Base-by-base conservation (phyloP, 2,797 vertebrate genomes). In the Danio aesculapii region DNA sequence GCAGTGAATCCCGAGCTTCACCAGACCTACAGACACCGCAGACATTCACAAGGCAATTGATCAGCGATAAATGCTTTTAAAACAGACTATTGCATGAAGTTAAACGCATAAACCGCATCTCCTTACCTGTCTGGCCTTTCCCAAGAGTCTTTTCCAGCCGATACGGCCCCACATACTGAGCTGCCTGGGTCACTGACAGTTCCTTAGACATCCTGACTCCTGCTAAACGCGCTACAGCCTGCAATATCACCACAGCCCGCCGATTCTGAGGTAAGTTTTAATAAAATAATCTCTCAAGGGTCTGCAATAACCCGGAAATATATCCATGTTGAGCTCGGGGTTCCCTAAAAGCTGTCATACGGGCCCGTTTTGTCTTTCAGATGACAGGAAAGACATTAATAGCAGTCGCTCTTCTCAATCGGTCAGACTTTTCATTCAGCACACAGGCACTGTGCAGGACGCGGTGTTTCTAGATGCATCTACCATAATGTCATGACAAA, bases 161-260 rank as follows among this genome's bases (percentile, higher is more conserved):
- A 90, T 96, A 98, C 83, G 96, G 96, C 91, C 96, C 96, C 89
- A 98, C 96, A 92, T 97, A 97, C 84, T 98, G 96, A 94, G 96
- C 95, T 89, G 95, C 93, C 91, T 96, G 96, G 91, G 92, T 89
- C 72, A 93, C 86, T 82, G 93, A 93, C 89, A 93, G 90, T 91
- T 96, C 95, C 88, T 96, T 94, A 90, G 96, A 96, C 95, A 96
- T 95, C 52, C 46, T 50, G 47, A 55, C 47, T 64, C 74, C 86
- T 80, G 84, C 84, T 83, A 63, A 79, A 84, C 83, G 80, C 81
- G 83, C 86, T 75, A 71, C 82, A 83, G 81, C 85, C 83, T 86
- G 82, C 83, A 85, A 67, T 83, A 83, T 84, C 87, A 82, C 77
- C 81, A 84, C 84, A 84, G 79, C 62, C 44, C 61, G 75, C 39